Evolutionary conservation across 2,888 invertebrate species (phyloP), one percentile per base, ranked within the genome.

Genomic region (Macrosiphum euphorbiae): DNA sequence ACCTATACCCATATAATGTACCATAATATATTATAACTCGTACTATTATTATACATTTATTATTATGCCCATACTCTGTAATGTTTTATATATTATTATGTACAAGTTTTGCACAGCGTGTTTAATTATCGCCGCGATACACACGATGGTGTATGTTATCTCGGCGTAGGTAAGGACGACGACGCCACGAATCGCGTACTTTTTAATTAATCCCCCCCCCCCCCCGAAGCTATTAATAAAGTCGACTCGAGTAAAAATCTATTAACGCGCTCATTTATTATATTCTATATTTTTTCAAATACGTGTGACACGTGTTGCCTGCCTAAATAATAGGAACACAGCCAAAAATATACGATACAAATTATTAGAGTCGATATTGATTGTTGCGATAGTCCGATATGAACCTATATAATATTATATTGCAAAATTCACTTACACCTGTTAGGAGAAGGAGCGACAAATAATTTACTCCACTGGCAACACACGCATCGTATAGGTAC

Each of bases 31-130:
- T 67, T 67, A 67, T 67, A 67, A 20, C 78, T 35, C 35, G 78
- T 78, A 78, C 67, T 35, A 67, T 67, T n/a, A 67, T 67, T 78
- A 78, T 78, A 78, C 35, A 78, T 78, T 7, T 44, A 44, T 35
- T 78, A 78, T 35, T 67, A 35, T 78, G 78, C 16, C 78, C 78
- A 35, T 78, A 35, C 35, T 78, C 35, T 20, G 35, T 35, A 78
- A 78, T 78, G 16, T 20, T 78, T 78, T 35, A 35, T 78, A 67
- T n/a, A 35, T 78, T n/a, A 67, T 16, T 35, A 35, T 78, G 78
- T 78, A 78, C 78, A 78, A 78, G 78, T 78, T 78, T 78, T 78
- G 78, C 78, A 78, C 78, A 78, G 78, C n/a, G 78, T 78, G 78
- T 78, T 78, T 35, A 78, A 78, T 78, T 78, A 78, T 78, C 78